Conservation (phyloP, 2,888 invertebrate species). For the Pecten maximus region DNA sequence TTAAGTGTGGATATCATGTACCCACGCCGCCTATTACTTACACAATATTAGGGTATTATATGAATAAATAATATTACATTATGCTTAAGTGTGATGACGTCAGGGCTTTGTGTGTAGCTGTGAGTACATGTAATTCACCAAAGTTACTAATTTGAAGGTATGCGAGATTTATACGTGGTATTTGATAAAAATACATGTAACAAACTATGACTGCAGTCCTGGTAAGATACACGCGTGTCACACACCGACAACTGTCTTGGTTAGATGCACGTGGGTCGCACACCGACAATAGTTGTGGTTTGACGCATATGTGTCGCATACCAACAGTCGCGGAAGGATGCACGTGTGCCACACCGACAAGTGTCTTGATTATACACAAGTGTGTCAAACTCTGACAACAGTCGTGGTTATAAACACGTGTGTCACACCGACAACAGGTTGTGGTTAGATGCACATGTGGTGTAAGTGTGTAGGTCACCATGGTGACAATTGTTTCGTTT, state of each 20-base stretch:
- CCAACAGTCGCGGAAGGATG: neutral
- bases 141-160: neutral
- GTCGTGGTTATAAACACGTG: neutral
- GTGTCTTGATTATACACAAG: neutral
- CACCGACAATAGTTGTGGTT: neutral
- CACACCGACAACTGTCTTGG: neutral
- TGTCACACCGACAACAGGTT: neutral
- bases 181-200: no score
- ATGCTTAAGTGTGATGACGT: neutral
- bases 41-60: neutral
- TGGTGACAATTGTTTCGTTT: neutral
- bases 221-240: neutral
- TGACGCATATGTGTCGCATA: no score
- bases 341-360: neutral
- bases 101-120: neutral
- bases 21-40: neutral
- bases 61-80: neutral
- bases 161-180: no score
- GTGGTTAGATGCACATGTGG: neutral
- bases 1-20: neutral
- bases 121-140: neutral
- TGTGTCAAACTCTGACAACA: neutral
- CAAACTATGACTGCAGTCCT: no score
- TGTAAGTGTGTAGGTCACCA: slow-evolving; percentile 8
- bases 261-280: neutral